Base-by-base conservation (phyloP, 2,797 vertebrate genomes). In the Pterois miles region DNA sequence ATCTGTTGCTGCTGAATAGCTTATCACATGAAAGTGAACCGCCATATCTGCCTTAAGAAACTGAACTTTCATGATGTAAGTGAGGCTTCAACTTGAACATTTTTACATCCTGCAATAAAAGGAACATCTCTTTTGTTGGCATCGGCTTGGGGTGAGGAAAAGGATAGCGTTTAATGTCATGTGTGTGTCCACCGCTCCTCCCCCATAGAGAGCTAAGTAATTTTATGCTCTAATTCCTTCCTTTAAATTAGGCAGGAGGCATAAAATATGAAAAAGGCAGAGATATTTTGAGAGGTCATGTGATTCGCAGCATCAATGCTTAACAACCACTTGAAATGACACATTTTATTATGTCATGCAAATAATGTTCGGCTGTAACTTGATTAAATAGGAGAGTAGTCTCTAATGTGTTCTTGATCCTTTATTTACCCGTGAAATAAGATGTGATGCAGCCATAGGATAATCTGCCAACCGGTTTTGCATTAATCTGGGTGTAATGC, bases 151-250 rank as follows among this genome's bases (percentile, higher is more conserved):
- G 68, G 57, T 78, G 80, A 84, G 73, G 50, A 77, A 80, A 68
- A 71, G 67, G 86, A 89, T 82, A 31, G 71, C 8, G 65, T 81
- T 84, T 82, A 81, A 77, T 86, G 90, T 88, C 59, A 65, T 84
- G 71, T 88, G 81, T 89, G 81, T 81, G 89, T 91, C 85, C 78
- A 46, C 84, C 52, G 69, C 80, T 82, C 84, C 89, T 71, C 89
- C 90, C 83, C 76, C 76, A 33, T 5, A n/a, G 80, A 85, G 75
- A 87, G 80, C 88, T 23, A 64, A 87, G 87, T 91, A 66, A 94
- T 93, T 93, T 93, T 94, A 91, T 93, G 94, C 92, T 94, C 94
- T 90, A 92, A 93, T 94, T 95, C 90, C 69, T 90, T 86, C 86
- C 89, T 91, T 94, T 94, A 91, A 95, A 93, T 94, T 91, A 94